phyloP scores from a whole-genome alignment of 2,113 vertebrate species.

The Parotia lawesii region DNA sequence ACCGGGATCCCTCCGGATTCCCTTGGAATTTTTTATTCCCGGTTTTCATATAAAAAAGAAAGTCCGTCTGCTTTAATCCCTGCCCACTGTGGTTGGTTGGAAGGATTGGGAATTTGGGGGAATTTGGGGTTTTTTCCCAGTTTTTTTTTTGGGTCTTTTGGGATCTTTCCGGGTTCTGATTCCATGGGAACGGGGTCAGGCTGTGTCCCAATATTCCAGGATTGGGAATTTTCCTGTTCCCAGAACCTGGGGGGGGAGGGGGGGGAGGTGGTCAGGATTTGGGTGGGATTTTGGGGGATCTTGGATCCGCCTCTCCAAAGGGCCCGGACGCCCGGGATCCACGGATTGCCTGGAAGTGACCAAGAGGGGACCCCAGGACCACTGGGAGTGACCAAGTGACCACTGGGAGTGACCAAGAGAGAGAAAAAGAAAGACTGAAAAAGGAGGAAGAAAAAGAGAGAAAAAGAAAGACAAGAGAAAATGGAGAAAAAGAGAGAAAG shows the following conservation, averaged over 20 bases:
- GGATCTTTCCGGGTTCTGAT: not conserved
- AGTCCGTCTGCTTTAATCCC: not conserved
- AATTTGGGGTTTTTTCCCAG: not conserved
- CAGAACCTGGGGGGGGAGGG: not conserved
- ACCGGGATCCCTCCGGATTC: not conserved
- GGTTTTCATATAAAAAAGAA: not conserved
- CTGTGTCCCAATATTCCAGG: accelerated
- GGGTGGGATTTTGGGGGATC: not conserved
- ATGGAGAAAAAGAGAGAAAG: too few species aligned
- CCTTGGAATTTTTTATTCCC: not conserved
- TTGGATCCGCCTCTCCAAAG: not conserved
- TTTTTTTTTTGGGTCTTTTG: not conserved
- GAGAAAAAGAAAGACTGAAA: not conserved
- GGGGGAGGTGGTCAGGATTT: not conserved
- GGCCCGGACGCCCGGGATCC: not conserved
- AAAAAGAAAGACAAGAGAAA: too few species aligned
- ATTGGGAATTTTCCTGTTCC: not conserved
- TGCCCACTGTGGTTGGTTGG: not conserved
- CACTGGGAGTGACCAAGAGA: not conserved
- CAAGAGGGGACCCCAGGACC: not conserved
- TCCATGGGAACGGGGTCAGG: not conserved
- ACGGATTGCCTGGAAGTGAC: not conserved
- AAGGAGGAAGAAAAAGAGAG: too few species aligned
- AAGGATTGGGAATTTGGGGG: not conserved
- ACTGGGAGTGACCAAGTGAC: not conserved